Evolutionary conservation across 2,113 vertebrate species (phyloP).

Genomic region (Steatornis caripensis): DNA sequence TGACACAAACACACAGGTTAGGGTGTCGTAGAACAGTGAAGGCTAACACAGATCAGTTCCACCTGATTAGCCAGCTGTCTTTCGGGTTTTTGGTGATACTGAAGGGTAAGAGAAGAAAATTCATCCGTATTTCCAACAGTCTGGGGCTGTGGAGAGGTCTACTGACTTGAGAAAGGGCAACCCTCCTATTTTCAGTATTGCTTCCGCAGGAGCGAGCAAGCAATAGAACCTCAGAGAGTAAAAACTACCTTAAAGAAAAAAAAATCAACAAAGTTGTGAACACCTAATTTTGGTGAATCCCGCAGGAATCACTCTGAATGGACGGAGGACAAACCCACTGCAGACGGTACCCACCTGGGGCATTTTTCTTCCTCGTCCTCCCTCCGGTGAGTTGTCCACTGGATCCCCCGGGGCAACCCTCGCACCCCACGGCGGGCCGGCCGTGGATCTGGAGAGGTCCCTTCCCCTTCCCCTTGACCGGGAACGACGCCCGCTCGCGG

Average conservation of each 20-base stretch:
- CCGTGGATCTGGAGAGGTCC: background rate
- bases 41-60: background rate
- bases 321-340: background rate
- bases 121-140: background rate
- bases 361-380: background rate
- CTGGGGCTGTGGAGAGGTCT: background rate
- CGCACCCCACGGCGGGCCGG: too few relatives aligned
- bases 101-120: background rate
- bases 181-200: background rate
- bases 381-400: background rate
- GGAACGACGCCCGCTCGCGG: background rate
- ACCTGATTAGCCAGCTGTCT: background rate
- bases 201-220: background rate
- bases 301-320: background rate
- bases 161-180: background rate
- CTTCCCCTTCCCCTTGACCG: background rate
- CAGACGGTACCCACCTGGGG: rapidly evolving
- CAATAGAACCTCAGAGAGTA: background rate
- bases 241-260: background rate
- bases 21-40: background rate
- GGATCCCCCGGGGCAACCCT: too few relatives aligned
- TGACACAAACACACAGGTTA: background rate
- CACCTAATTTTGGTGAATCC: too few relatives aligned
- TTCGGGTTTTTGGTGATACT: background rate
- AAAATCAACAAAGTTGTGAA: background rate